Evolutionary conservation across 2,888 invertebrate species (phyloP).

Genomic region (Thera obeliscata): DNA sequence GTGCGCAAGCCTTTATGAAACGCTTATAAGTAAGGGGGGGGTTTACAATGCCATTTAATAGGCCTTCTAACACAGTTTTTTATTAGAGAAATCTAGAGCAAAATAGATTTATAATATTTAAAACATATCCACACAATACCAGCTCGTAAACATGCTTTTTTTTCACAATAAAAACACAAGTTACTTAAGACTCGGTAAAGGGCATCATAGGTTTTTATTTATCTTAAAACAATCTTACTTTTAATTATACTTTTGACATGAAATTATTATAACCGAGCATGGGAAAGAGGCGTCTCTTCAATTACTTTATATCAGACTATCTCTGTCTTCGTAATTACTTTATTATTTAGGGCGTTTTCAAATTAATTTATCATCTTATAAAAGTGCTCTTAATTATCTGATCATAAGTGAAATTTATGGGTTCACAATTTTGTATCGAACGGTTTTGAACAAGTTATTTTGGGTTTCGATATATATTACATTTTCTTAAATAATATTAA

Average conservation of each 20-base stretch:
- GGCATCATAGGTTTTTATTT: slow-evolving; percentile 18
- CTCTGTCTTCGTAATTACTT: slow-evolving; percentile 36
- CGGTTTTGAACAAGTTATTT: slow-evolving; percentile 1
- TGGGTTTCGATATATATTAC: too few species aligned
- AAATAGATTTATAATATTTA: too few species aligned
- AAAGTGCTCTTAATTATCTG: slow-evolving; percentile 22
- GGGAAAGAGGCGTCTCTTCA: slow-evolving; percentile 41
- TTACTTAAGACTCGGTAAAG: background rate
- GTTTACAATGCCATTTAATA: too few species aligned
- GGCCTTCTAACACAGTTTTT: too few species aligned
- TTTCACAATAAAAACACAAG: background rate
- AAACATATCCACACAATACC: too few species aligned
- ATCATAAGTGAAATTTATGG: slow-evolving; percentile 24
- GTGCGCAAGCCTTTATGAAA: too few species aligned
- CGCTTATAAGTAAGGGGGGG: too few species aligned
- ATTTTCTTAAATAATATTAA: too few species aligned
- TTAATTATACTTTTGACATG: slow-evolving; percentile 33
- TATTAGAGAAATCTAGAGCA: too few species aligned
- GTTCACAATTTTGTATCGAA: background rate
- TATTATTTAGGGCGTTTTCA: slow-evolving; percentile 35
- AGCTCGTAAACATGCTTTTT: background rate
- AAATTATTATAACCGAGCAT: slow-evolving; percentile 31
- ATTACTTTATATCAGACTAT: slow-evolving; percentile 40
- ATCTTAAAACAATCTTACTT: slow-evolving; percentile 25
- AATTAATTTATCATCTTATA: slow-evolving; percentile 23